Base-by-base conservation (phyloP, 1,140 invertebrate genomes). In the Chlorops oryzae region DNA sequence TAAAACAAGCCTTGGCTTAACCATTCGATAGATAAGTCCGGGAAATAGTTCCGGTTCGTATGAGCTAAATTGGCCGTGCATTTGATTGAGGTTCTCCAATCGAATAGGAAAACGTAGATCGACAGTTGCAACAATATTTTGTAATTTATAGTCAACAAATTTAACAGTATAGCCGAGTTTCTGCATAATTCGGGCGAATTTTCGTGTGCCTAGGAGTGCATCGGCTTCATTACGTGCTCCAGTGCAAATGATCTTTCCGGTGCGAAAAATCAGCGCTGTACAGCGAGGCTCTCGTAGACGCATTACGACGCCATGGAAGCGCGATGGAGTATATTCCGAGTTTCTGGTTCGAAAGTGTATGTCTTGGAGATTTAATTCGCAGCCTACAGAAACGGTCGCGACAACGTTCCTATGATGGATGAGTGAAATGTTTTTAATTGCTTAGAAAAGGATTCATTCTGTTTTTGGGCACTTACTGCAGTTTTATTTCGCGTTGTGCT, bases 261-360 rank as follows among this genome's bases (percentile, higher is more conserved):
- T 97, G 55, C 88, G 87, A 70, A 99, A 99, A 41, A 99, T 96
- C 2, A 99, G 75, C 12, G 97, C 96, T 6, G 97, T 99, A 17
- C 95, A 92, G 67, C 94, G 77, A 1, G 97, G 97, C 59, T 96
- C 92, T 58, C 95, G 76, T 66, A 99, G 96, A 64, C 95, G 81
- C 96, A 99, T 99, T 13, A 99, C 92, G 3, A 99, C 86, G 27
- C 96, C 97, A 68, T 94, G 92, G 79, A 99, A 99, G 64, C 96
- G 84, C 43, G 91, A 87, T 23, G 96, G 97, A 75, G 98, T 99
- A 61, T 98, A 99, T 74, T 99, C 97, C 0, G 96, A 96, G 79
- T 98, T 99, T 65, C 97, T 81, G 7, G 96, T 97, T 59, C 94
- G 85, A 23, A 93, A 85, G 56, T 97, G 97, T 53, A 99, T 98